Evolutionary conservation across 2,797 vertebrate genomes (phyloP), one percentile per base, ranked within the genome.

Genomic region (Percopsis omiscomaycus): DNA sequence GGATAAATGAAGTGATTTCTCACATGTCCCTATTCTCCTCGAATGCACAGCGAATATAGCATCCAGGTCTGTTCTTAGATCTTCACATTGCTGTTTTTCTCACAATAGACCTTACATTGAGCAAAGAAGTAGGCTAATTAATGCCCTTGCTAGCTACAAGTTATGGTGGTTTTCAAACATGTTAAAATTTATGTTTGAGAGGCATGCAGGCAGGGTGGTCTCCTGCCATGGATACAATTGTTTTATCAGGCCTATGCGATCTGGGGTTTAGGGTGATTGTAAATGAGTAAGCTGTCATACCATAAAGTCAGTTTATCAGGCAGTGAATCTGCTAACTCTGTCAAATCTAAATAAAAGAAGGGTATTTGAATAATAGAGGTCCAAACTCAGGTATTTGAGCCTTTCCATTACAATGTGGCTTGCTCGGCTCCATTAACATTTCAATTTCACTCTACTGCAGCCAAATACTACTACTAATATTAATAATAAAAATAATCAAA

Each of bases 101-200:
- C 6, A 37, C 32, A 37, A 37, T 37, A 37, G 32, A 37, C 32
- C 8, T 37, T 37, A 8, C 32, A 37, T 37, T 37, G 5, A 37
- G 32, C 32, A 37, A 37, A 37, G 32, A 1, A 37, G 8, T 37
- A 22, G 22, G 22, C 22, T 22, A 37, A 37, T 37, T 5, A 37
- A 37, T 37, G 32, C 32, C 32, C 32, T 37, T 37, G 32, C 32
- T 8, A 37, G 32, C 32, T 37, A 37, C 32, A 37, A 91, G 90
- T 87, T 88, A 89, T 90, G 61, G 72, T 66, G 79, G 55, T 42
- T 75, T 78, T 72, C 64, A 54, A 76, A 66, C 74, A 89, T 85
- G 88, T 91, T 88, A 91, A 91, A 88, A 88, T 89, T 89, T 82
- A 92, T 90, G 85, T 88, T 86, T 59, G 54, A 81, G 85, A 82